phyloP scores from a whole-genome alignment of 2,797 vertebrate species.

The Podarcis siculus region DNA sequence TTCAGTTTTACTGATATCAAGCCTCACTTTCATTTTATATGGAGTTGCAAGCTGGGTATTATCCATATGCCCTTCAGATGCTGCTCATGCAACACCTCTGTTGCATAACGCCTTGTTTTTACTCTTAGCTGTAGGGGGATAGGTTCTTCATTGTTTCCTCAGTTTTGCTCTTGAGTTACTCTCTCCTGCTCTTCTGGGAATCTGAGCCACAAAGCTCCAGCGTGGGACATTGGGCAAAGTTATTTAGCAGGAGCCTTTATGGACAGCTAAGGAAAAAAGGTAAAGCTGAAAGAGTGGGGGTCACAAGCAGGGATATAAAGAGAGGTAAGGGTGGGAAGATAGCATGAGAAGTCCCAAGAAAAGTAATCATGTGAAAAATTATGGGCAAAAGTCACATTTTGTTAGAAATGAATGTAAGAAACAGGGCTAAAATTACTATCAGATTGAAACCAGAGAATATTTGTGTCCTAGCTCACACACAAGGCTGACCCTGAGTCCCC shows the following conservation, averaged over 20 bases:
- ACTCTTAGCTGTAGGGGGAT: not conserved
- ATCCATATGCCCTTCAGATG: not conserved
- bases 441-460: not conserved
- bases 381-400: too few relatives aligned
- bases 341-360: not conserved
- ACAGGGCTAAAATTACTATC: not conserved
- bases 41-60: not conserved
- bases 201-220: not conserved
- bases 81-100: not conserved
- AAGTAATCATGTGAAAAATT: not conserved
- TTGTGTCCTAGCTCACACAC: not conserved
- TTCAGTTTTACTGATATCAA: not conserved
- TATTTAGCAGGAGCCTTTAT: not conserved
- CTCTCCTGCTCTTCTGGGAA: not conserved
- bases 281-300: not conserved
- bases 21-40: not conserved
- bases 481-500: not conserved
- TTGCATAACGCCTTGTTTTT: not conserved
- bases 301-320: not conserved
- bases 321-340: not conserved
- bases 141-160: not conserved
- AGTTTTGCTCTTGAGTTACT: not conserved
- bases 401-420: not conserved
- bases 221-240: constrained; percentile 13
- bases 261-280: not conserved